Percentiles rank a stretch among this genome's conserved stretches.
Evolutionary conservation across 2,797 vertebrate genomes (phyloP).

Genomic region (Leptodactylus fallax): DNA sequence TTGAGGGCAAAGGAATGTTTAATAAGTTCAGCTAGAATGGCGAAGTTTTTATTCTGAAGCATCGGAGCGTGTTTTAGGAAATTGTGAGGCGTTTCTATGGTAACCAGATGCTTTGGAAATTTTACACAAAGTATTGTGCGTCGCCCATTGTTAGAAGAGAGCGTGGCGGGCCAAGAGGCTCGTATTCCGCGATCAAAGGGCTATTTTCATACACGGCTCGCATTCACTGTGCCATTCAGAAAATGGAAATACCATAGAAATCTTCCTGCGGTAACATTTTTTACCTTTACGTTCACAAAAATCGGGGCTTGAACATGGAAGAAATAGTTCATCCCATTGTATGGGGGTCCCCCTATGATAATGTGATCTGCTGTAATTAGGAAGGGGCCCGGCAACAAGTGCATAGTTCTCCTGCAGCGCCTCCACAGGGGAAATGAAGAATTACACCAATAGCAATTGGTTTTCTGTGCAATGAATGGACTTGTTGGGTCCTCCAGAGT

Average conservation of each 20-base stretch:
- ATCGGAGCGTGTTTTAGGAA: not conserved
- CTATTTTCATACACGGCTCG: not conserved
- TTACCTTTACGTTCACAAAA: not conserved
- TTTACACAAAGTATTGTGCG: not conserved
- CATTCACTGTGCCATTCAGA: not conserved
- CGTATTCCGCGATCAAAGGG: not conserved
- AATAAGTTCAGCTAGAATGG: conserved; percentile 14
- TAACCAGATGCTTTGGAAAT: conserved; percentile 31
- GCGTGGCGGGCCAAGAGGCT: not conserved
- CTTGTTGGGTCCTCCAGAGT: not conserved
- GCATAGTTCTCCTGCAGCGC: not conserved
- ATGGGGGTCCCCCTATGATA: too few species aligned
- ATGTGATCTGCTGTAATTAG: not conserved
- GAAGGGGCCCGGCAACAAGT: not conserved
- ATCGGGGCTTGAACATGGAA: not conserved
- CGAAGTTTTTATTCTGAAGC: conserved; percentile 12
- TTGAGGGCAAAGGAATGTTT: conserved; percentile 1
- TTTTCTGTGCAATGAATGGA: not conserved
- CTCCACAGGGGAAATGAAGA: not conserved
- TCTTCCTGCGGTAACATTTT: not conserved
- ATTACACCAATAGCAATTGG: not conserved
- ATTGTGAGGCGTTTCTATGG: conserved; percentile 17
- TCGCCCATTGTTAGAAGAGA: conserved; percentile 5
- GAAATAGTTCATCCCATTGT: too few species aligned
- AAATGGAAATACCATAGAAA: not conserved